phyloP scores from a whole-genome alignment of 2,113 vertebrate genomes.

The Puntigrus tetrazona region DNA sequence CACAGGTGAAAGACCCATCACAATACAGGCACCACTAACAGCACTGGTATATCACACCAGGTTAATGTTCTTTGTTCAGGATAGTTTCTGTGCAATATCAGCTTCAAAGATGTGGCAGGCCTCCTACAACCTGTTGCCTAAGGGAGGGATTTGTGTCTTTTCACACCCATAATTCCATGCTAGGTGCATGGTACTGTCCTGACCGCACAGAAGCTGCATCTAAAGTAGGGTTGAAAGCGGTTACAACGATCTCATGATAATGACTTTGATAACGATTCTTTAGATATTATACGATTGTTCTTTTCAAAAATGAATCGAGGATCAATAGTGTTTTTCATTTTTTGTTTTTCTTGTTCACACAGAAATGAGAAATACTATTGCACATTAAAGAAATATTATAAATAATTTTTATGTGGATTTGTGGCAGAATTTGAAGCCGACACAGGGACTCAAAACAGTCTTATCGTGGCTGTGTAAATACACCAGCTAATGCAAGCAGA shows the following conservation, averaged over 20 bases:
- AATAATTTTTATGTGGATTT: not conserved
- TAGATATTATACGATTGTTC: too few relatives aligned
- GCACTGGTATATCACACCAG: slow-evolving; percentile 32
- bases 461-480: not conserved
- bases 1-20: slow-evolving; percentile 50
- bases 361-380: too few relatives aligned
- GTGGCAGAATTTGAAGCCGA: not conserved
- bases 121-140: slow-evolving; percentile 54
- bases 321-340: not conserved
- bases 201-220: not conserved
- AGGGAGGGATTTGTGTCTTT: slow-evolving; percentile 46
- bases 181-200: slow-evolving; percentile 2
- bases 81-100: slow-evolving; percentile 52
- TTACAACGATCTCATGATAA: not conserved
- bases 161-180: slow-evolving; percentile 45
- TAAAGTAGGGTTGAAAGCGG: not conserved
- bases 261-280: not conserved
- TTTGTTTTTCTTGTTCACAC: too few relatives aligned
- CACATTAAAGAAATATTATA: too few relatives aligned
- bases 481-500: not conserved
- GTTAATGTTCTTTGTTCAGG: slow-evolving; percentile 47
- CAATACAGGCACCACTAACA: slow-evolving; percentile 32
- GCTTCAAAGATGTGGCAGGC: slow-evolving; percentile 55
- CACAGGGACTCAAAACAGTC: not conserved
- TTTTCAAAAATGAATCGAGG: too few relatives aligned